These are phyloP conservation scores for Labia minor DNA, from an alignment of 2,888 invertebrate species.

Conservation along the genomic window DNA sequence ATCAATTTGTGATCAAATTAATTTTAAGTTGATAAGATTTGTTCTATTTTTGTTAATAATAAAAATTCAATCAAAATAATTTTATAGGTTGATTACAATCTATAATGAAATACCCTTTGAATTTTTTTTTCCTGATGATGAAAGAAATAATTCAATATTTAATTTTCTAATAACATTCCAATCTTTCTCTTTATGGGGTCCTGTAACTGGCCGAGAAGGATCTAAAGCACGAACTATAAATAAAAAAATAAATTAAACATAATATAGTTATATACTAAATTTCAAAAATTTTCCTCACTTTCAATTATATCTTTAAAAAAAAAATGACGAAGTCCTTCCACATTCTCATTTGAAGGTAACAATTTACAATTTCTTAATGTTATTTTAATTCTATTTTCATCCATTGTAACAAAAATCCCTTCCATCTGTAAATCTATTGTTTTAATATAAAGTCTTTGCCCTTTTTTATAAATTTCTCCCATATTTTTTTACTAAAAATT, in stretches of 20 bases:
- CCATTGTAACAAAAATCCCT: background rate
- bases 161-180: background rate
- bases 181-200: background rate
- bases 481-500: background rate
- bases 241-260: background rate
- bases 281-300: background rate
- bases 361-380: background rate
- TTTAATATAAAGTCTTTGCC: slow-evolving; percentile 1
- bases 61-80: no score
- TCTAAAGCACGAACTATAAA: background rate
- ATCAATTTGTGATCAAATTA: no score
- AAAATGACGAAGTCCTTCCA: background rate
- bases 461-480: background rate
- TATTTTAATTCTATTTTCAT: background rate
- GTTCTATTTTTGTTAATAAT: no score
- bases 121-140: background rate
- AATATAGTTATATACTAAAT: background rate
- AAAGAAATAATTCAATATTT: background rate
- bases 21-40: no score
- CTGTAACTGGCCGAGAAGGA: background rate
- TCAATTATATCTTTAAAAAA: background rate
- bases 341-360: background rate
- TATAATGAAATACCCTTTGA: no score
- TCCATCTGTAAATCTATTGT: background rate
- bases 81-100: no score